phyloP scores from a whole-genome alignment of 2,113 vertebrate genomes.

The Stigmatopora argus region DNA sequence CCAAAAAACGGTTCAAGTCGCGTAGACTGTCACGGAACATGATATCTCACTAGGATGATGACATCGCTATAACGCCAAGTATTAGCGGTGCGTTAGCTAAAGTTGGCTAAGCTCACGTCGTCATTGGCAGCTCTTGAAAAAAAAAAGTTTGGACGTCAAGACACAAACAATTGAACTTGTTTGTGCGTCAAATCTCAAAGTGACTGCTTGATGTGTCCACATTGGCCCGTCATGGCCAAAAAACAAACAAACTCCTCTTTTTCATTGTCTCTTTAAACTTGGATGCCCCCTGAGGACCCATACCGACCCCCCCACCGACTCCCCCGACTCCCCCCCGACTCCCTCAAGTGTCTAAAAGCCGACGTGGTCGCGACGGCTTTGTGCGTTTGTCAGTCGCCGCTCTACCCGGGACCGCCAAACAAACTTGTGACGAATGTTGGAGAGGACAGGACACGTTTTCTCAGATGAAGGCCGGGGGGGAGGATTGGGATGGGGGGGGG shows the following conservation, averaged over 20 bases:
- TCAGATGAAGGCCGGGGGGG: slow-evolving; percentile 23
- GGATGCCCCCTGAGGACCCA: slow-evolving; percentile 40
- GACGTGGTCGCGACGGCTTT: slow-evolving; percentile 64
- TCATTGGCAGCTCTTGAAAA: too few species aligned
- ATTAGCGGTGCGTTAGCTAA: too few species aligned
- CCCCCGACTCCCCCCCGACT: slow-evolving; percentile 49
- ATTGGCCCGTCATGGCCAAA: slow-evolving; percentile 37
- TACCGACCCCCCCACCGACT: not conserved
- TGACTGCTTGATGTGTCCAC: slow-evolving; percentile 49
- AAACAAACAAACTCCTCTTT: slow-evolving; percentile 51
- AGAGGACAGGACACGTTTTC: slow-evolving; percentile 53
- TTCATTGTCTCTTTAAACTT: slow-evolving; percentile 74
- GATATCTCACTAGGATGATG: too few species aligned
- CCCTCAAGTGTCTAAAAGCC: slow-evolving; percentile 71
- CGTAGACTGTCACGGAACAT: too few species aligned
- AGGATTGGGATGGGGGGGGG: not conserved
- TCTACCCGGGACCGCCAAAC: slow-evolving; percentile 40
- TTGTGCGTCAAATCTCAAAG: not conserved
- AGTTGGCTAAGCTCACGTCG: too few species aligned
- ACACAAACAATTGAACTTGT: not conserved
- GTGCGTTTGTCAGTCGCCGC: slow-evolving; percentile 69
- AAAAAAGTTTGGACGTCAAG: too few species aligned
- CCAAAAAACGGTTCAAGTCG: too few species aligned
- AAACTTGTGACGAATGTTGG: slow-evolving; percentile 56
- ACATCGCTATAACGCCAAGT: too few species aligned